Conservation (phyloP, 2,888 invertebrate species). For the Aphodius sticticus region DNA sequence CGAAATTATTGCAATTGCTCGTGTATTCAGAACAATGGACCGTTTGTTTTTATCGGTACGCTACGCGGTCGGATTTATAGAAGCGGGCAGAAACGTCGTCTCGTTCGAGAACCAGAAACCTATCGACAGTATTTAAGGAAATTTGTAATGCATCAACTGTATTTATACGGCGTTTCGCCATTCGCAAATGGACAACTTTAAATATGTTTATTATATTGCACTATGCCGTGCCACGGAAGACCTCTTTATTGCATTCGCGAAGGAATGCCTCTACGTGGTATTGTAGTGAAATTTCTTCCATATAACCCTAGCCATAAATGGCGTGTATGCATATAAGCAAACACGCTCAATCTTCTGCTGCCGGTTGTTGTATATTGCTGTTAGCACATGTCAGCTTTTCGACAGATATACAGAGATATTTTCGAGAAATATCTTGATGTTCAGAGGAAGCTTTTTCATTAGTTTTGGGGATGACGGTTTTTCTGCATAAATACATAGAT, state of each 20-base stretch:
- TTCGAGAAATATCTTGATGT: too few relatives aligned
- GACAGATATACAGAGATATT: too few relatives aligned
- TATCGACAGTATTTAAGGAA: slow-evolving; percentile 27
- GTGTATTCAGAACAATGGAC: slow-evolving; percentile 23
- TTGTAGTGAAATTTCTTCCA: background rate
- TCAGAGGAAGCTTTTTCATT: too few relatives aligned
- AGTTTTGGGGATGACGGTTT: too few relatives aligned
- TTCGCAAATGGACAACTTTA: background rate
- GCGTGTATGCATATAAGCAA: background rate
- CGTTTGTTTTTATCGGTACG: slow-evolving; percentile 22
- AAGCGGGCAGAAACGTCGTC: background rate
- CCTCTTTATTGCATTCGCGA: background rate
- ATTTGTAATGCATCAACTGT: slow-evolving; percentile 20
- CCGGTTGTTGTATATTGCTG: background rate
- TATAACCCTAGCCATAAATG: background rate
- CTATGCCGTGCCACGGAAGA: background rate
- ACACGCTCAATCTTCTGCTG: background rate
- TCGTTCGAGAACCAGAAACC: background rate
- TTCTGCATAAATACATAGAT: too few relatives aligned
- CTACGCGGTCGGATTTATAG: slow-evolving; percentile 10
- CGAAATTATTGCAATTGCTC: slow-evolving; percentile 9
- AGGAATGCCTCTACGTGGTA: background rate
- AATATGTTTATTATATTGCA: background rate
- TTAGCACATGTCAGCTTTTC: too few relatives aligned
- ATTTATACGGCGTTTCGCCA: slow-evolving; percentile 14